A percentile compares a stretch with the other conserved stretches of the same genome.
Conservation (phyloP, 2,888 invertebrate species). For the Frankliniella fusca region DNA sequence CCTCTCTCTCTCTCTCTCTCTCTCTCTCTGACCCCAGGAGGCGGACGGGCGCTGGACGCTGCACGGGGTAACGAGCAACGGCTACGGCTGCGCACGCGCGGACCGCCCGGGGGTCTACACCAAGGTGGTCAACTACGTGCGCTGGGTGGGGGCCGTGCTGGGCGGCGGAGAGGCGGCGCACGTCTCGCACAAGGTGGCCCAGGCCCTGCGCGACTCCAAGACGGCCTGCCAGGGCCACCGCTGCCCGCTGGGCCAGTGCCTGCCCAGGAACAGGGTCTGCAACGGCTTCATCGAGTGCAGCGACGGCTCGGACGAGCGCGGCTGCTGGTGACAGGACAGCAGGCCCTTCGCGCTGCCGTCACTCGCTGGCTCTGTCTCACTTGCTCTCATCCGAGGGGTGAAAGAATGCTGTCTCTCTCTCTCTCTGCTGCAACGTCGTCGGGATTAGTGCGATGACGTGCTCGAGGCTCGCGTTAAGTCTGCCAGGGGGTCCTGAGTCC, state of each 20-base stretch:
- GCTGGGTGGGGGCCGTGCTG: conserved; percentile 64
- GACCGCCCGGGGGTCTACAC: conserved; percentile 77
- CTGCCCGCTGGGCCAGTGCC: conserved; percentile 71
- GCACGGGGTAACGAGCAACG: conserved; percentile 69
- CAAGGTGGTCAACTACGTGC: conserved; percentile 68
- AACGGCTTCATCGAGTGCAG: conserved; percentile 75
- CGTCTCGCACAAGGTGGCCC: not conserved
- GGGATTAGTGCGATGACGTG: too few relatives aligned
- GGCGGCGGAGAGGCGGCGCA: conserved; percentile 35
- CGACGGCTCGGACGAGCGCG: conserved; percentile 68
- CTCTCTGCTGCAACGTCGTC: too few relatives aligned
- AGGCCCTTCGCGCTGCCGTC: too few relatives aligned
- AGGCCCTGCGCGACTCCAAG: conserved; percentile 31
- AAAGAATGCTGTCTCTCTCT: too few relatives aligned
- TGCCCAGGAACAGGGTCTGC: conserved; percentile 66
- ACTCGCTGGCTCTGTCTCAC: too few relatives aligned
- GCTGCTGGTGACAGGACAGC: conserved; percentile 49
- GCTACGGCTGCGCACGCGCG: conserved; percentile 73
- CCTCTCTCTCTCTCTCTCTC: conserved; percentile 19
- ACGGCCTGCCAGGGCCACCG: conserved; percentile 61
- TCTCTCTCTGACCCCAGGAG: conserved; percentile 48
- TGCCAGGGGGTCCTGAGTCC: too few relatives aligned
- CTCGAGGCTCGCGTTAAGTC: too few relatives aligned
- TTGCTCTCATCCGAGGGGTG: too few relatives aligned
- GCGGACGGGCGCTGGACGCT: conserved; percentile 48